A percentile compares a stretch with the other conserved stretches of the same genome.
Conservation (phyloP, 2,888 invertebrate genomes). For the Octodonta nipae region DNA sequence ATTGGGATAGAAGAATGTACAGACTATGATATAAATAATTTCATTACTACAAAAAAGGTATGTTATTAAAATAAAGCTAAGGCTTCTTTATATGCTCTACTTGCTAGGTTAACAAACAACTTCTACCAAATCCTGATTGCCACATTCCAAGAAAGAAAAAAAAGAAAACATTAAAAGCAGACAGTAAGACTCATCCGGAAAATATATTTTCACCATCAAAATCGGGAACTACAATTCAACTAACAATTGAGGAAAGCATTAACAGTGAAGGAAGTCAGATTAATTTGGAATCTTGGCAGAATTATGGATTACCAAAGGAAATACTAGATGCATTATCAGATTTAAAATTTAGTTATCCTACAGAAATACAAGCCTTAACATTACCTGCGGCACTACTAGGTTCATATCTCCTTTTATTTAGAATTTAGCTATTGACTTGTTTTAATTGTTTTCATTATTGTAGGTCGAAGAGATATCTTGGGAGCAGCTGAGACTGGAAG, state of each 20-base stretch:
- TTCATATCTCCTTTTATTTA: too few relatives aligned
- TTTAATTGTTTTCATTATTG: slow-evolving; percentile 11
- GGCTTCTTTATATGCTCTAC: too few relatives aligned
- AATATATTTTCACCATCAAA: too few relatives aligned
- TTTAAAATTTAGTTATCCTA: slow-evolving; percentile 67
- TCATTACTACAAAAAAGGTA: too few relatives aligned
- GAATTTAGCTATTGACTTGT: slow-evolving; percentile 8
- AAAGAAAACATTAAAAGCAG: slow-evolving; percentile 7
- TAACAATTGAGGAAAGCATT: too few relatives aligned
- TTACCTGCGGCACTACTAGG: slow-evolving; percentile 77
- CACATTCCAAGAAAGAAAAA: slow-evolving; percentile 10
- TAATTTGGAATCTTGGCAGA: slow-evolving; percentile 47
- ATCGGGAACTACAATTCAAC: too few relatives aligned
- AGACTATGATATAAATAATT: slow-evolving; percentile 47
- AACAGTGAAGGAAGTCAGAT: slow-evolving; percentile 4
- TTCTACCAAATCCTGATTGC: too few relatives aligned
- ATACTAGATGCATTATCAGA: slow-evolving; percentile 64
- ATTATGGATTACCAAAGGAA: slow-evolving; percentile 52
- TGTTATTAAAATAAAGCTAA: too few relatives aligned
- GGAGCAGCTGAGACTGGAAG: slow-evolving; percentile 99
- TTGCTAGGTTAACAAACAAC: too few relatives aligned
- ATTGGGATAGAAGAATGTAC: slow-evolving; percentile 67
- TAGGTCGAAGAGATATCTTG: slow-evolving; percentile 71
- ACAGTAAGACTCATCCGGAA: too few relatives aligned
- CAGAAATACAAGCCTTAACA: slow-evolving; percentile 72